phyloP scores from a whole-genome alignment of 2,888 invertebrate genomes.

The Pherbina coryleti region DNA sequence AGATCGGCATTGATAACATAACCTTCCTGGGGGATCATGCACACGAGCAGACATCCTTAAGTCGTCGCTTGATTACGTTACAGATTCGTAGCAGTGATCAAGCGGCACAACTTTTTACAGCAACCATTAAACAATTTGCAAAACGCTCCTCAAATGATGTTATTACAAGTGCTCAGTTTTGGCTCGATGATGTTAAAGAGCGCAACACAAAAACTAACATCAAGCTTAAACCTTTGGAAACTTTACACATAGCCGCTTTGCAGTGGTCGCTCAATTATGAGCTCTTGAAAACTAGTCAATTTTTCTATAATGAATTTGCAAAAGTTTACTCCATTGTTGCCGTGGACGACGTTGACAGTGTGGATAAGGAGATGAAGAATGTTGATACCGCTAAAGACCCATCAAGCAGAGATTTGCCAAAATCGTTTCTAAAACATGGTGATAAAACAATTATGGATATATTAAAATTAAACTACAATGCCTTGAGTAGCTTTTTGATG shows the following conservation, averaged over 20 bases:
- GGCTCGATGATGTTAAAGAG: conserved; percentile 36
- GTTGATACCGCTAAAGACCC: background rate
- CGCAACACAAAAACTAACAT: too few species aligned
- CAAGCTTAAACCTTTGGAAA: conserved; percentile 53
- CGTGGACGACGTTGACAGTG: conserved; percentile 51
- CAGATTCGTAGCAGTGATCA: conserved; percentile 61
- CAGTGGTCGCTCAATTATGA: conserved; percentile 68
- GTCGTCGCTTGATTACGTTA: conserved; percentile 61
- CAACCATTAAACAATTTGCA: conserved; percentile 52
- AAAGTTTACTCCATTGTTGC: conserved; percentile 61
- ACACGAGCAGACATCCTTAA: conserved; percentile 59
- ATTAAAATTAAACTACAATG: conserved; percentile 62
- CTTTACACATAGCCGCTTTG: conserved; percentile 61
- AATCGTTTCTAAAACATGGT: conserved; percentile 52
- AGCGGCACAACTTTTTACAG: conserved; percentile 59
- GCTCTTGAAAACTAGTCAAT: conserved; percentile 62
- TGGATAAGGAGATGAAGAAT: conserved; percentile 26
- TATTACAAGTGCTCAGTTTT: conserved; percentile 25
- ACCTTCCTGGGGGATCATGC: conserved; percentile 63
- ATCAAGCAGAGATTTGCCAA: conserved; percentile 6
- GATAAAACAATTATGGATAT: conserved; percentile 64
- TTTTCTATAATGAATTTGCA: conserved; percentile 64
- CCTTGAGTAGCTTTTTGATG: conserved; percentile 63
- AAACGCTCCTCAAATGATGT: conserved; percentile 26
- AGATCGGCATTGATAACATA: conserved; percentile 66